Base-by-base conservation (phyloP, 2,888 invertebrate species). In the Heliconius erato region DNA sequence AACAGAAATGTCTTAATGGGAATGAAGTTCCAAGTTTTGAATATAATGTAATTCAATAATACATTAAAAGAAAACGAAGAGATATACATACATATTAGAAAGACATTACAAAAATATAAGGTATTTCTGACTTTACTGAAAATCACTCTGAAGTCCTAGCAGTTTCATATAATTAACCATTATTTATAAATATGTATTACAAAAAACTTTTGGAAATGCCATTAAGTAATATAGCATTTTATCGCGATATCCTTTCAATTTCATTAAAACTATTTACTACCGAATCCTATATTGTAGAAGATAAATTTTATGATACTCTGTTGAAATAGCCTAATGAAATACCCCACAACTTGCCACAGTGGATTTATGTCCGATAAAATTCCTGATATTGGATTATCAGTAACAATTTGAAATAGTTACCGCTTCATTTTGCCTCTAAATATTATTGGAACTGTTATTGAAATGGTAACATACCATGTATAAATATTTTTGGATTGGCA, bases 221-320 rank as follows among this genome's bases (percentile, higher is more conserved):
- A 74, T 85, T 81, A 84, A 26, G 12, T 26, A 26, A 84, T 81
- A 80, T 78, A 79, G 79, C 79, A 80, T 76, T 76, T 63, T 76
- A 76, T 76, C 76, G 76, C 63, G 71, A 59, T 82, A 84, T 82
- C 79, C 76, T 83, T 84, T 79, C 72, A 82, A 79, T 84, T 82
- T 86, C 86, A 85, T 86, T 84, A 87, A 54, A 84, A 82, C 85
- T 84, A 85, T 87, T 90, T 89, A 90, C 86, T 86, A 86, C 87
- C 86, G 84, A 86, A 85, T 86, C 83, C 85, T 85, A 84, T 87
- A 86, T 86, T 85, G 86, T 83, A 84, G 84, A 85, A 89, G 89
- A 91, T 91, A 90, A 91, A 91, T 79, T 92, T 92, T 92, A 92
- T 89, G 90, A 86, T 84, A 84, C 84, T 83, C 85, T 88, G 90